Evolutionary conservation across 2,113 vertebrate species (phyloP).

Genomic region (Natator depressus): DNA sequence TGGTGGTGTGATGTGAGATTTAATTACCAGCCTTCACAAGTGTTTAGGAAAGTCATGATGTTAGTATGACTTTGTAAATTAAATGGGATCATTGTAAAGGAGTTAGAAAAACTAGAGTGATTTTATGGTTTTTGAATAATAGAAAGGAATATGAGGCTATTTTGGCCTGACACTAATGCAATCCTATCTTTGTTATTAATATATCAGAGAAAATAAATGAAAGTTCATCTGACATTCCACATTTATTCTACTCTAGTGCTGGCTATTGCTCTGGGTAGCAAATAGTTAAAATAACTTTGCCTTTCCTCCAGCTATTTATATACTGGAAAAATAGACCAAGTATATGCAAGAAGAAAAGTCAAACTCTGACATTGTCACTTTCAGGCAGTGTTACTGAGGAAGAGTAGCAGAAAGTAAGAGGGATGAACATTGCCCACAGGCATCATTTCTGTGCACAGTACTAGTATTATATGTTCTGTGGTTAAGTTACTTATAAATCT

Average conservation of each 20-base stretch:
- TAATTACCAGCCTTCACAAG: neutral
- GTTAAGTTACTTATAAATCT: neutral
- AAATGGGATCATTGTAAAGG: neutral
- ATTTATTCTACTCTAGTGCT: neutral
- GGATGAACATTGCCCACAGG: neutral
- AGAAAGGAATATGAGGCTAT: neutral
- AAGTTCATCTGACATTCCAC: neutral
- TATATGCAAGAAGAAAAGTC: neutral
- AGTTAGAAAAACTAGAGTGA: neutral
- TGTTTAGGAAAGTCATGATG: neutral
- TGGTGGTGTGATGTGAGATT: neutral
- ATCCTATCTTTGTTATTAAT: neutral
- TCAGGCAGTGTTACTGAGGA: neutral
- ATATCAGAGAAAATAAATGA: neutral
- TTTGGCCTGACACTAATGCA: neutral
- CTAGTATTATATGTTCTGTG: neutral
- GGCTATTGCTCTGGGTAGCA: neutral
- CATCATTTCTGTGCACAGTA: neutral
- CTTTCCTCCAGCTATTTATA: constrained; percentile 1
- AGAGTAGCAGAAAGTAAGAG: neutral
- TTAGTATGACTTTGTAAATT: neutral
- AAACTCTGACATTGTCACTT: neutral
- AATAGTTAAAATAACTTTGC: neutral
- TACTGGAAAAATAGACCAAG: neutral
- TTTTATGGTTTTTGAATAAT: neutral